Evolutionary conservation across 1,140 invertebrate species (phyloP).

Genomic region (Nasonia vitripennis): DNA sequence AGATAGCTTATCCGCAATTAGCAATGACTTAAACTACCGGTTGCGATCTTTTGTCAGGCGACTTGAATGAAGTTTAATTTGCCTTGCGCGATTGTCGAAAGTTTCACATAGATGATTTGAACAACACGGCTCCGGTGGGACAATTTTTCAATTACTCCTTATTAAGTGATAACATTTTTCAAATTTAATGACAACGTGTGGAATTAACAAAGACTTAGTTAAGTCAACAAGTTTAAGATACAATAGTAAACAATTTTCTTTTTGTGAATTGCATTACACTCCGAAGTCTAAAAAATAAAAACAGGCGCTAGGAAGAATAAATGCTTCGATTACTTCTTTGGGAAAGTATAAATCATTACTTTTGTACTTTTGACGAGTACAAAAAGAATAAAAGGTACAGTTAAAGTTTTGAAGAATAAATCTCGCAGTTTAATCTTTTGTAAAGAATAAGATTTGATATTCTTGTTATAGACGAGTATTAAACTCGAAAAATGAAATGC

Average conservation of each 20-base stretch:
- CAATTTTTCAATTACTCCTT: conserved; percentile 11
- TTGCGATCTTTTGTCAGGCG: conserved; percentile 27
- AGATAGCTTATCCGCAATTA: conserved; percentile 27
- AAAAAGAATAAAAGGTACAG: too few relatives aligned
- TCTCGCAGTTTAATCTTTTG: too few relatives aligned
- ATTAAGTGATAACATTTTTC: background rate
- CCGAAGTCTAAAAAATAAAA: too few relatives aligned
- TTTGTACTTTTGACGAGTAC: too few relatives aligned
- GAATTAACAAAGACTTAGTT: background rate
- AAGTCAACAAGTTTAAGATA: background rate
- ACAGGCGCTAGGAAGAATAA: too few relatives aligned
- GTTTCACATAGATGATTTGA: conserved; percentile 13
- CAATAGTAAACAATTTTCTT: background rate
- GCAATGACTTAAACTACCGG: conserved; percentile 3
- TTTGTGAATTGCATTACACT: background rate
- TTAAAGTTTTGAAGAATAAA: too few relatives aligned
- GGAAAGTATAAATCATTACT: too few relatives aligned
- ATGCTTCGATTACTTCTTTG: too few relatives aligned
- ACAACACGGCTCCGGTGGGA: background rate
- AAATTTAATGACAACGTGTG: background rate
- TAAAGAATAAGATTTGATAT: too few relatives aligned
- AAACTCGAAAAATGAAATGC: too few relatives aligned
- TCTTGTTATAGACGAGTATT: too few relatives aligned
- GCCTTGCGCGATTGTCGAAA: background rate
- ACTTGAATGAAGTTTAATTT: conserved; percentile 43